A percentile compares a stretch with the other conserved stretches of the same genome.
Evolutionary conservation across 2,113 vertebrate genomes (phyloP).

Genomic region (Xenus cinereus): DNA sequence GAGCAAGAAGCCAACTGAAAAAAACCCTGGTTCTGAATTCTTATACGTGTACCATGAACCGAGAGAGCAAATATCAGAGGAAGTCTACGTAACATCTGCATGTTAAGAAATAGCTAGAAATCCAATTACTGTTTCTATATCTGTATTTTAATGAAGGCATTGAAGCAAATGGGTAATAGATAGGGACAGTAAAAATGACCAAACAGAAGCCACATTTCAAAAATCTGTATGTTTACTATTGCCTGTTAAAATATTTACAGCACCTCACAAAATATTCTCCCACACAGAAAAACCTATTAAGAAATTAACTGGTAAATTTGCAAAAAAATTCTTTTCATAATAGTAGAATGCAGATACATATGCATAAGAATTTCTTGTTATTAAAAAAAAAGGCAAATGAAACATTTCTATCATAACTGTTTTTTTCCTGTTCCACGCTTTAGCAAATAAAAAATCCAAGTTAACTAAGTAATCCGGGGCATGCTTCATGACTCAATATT

Average conservation of each 20-base stretch:
- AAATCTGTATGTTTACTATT: not conserved
- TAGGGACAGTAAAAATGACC: not conserved
- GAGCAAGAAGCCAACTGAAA: not conserved
- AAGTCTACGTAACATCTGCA: not conserved
- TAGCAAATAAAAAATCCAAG: not conserved
- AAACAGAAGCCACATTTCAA: not conserved
- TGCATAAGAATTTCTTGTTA: not conserved
- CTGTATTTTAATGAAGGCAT: not conserved
- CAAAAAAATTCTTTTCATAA: not conserved
- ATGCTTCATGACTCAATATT: not conserved
- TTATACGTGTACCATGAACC: not conserved
- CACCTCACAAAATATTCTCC: not conserved
- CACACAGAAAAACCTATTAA: rapidly evolving
- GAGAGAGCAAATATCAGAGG: not conserved
- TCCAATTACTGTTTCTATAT: not conserved
- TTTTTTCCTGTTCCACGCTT: not conserved
- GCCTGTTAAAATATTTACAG: not conserved
- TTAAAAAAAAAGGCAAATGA: not conserved
- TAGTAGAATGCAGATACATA: not conserved
- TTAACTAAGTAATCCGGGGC: not conserved
- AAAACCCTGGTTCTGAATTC: not conserved
- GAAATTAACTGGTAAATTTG: not conserved
- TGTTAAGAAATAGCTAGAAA: not conserved
- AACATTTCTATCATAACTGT: not conserved
- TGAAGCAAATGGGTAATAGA: not conserved